A percentile compares a stretch with the other conserved stretches of the same genome.
Conservation (phyloP, 1,140 invertebrate species). For the Heliconius congener region DNA sequence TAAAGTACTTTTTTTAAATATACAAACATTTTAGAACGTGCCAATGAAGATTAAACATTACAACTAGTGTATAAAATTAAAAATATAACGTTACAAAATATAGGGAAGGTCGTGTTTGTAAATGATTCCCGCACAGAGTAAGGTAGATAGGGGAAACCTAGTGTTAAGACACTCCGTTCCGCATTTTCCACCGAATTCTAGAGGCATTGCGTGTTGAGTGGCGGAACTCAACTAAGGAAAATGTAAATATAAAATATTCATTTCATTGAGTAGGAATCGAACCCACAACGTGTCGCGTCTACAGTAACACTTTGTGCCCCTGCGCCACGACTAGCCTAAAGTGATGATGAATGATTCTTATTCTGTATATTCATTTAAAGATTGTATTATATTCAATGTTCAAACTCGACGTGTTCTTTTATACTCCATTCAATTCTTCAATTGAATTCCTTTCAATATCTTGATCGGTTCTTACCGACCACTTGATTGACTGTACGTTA, state of each 20-base stretch:
- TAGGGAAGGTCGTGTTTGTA: neutral
- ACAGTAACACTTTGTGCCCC: too few species aligned
- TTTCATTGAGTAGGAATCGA: too few species aligned
- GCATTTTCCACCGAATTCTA: too few species aligned
- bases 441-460: conserved; percentile 43
- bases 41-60: conserved; percentile 21
- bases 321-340: too few species aligned
- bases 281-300: too few species aligned
- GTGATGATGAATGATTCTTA: neutral
- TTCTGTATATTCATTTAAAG: neutral
- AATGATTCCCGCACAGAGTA: neutral
- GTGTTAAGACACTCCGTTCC: too few species aligned
- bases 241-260: too few species aligned
- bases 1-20: conserved; percentile 34
- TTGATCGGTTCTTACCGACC: conserved; percentile 35
- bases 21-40: conserved; percentile 31
- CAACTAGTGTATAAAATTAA: neutral
- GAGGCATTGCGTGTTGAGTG: too few species aligned
- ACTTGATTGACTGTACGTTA: conserved; percentile 34
- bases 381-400: neutral
- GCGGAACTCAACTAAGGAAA: too few species aligned
- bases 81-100: neutral
- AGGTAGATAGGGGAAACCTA: too few species aligned
- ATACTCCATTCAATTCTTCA: conserved; percentile 35
- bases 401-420: conserved; percentile 25